Conservation (phyloP, 2,797 vertebrate species). For the Carapus acus region DNA sequence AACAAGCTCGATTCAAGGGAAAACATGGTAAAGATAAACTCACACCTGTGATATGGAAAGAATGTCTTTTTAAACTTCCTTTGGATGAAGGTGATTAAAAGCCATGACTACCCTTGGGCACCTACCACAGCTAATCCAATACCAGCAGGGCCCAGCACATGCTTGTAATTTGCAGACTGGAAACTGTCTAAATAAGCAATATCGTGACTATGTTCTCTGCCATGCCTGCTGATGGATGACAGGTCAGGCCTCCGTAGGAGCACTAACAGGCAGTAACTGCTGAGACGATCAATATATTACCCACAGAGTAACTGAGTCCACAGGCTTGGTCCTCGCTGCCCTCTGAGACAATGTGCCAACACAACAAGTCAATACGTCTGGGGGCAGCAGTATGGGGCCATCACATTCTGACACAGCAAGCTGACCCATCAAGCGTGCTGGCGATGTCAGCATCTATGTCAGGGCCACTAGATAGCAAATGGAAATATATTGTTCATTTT, state of each 20-base stretch:
- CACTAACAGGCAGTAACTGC: conserved; percentile 52
- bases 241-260: conserved; percentile 49
- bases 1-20: too few relatives aligned
- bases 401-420: conserved; percentile 55
- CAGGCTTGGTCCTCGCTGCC: conserved; percentile 25
- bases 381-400: conserved; percentile 60
- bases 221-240: conserved; percentile 45
- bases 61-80: too few relatives aligned
- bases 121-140: conserved; percentile 41
- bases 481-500: too few relatives aligned
- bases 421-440: conserved; percentile 56
- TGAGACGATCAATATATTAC: conserved; percentile 64
- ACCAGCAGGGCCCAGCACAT: conserved; percentile 38
- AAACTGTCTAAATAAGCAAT: too few relatives aligned
- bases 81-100: conserved; percentile 5
- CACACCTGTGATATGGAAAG: too few relatives aligned
- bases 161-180: conserved; percentile 39
- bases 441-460: not conserved
- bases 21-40: too few relatives aligned
- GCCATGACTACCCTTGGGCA: conserved; percentile 33
- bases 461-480: not conserved
- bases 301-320: conserved; percentile 52
- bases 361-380: conserved; percentile 64
- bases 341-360: conserved; percentile 46
- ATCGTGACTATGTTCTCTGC: too few relatives aligned